Percentiles rank a stretch among this genome's conserved stretches.
phyloP scores from a whole-genome alignment of 2,113 vertebrate genomes.

The Pontoporia blainvillei region DNA sequence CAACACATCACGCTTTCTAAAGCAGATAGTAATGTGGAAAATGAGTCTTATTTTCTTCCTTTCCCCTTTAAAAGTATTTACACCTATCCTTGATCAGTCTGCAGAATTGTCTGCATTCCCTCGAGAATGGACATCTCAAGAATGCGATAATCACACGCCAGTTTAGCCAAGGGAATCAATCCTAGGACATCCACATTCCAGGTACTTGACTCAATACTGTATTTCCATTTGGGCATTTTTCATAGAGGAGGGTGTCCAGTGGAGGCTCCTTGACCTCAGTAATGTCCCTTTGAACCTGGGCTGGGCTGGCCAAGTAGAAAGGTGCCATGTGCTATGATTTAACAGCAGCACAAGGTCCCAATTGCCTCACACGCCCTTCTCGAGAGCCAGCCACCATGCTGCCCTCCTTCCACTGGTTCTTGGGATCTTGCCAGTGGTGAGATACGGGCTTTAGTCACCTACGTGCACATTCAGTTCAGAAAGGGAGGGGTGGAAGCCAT shows the following conservation, averaged over 20 bases:
- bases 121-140: neutral
- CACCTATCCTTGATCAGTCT: neutral
- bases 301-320: neutral
- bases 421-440: neutral
- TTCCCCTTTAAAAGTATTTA: neutral
- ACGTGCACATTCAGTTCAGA: neutral
- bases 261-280: neutral
- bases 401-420: neutral
- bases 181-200: neutral
- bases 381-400: neutral
- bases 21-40: neutral
- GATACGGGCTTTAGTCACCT: fast-evolving
- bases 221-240: neutral
- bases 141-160: neutral
- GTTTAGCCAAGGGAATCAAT: no score
- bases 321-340: neutral
- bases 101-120: neutral
- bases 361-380: neutral
- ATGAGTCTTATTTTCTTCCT: neutral
- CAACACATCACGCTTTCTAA: neutral
- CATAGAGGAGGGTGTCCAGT: neutral
- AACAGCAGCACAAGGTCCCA: no score
- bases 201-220: neutral
- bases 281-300: neutral
- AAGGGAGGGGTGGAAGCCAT: neutral